Conservation (phyloP, 2,888 invertebrate genomes). For the Philopedon plagiatum region DNA sequence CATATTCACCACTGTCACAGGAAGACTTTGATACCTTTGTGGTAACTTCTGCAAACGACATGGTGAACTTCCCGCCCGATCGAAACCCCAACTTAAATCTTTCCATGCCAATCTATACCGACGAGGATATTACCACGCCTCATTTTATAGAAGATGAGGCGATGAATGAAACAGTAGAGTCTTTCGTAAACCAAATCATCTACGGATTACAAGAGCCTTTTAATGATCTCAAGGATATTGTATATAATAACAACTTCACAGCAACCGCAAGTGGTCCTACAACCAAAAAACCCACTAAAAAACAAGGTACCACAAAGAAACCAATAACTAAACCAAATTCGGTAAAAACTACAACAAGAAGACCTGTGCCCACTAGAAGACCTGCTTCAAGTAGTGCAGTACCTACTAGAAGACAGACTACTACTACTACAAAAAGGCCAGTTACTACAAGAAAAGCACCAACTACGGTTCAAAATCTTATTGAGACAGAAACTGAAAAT, state of each 20-base stretch:
- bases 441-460: conserved; percentile 69
- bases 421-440: conserved; percentile 63
- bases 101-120: conserved; percentile 73
- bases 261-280: conserved; percentile 60
- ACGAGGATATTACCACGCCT: conserved; percentile 82
- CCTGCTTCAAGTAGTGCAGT: conserved; percentile 58
- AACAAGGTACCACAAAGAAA: conserved; percentile 60
- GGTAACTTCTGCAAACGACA: conserved; percentile 75
- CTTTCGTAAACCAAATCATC: conserved; percentile 87
- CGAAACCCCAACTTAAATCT: conserved; percentile 86
- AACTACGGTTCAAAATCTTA: conserved; percentile 67
- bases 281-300: conserved; percentile 64
- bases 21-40: conserved; percentile 67
- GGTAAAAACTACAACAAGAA: conserved; percentile 59
- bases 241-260: conserved; percentile 69
- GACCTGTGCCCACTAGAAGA: conserved; percentile 60
- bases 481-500: conserved; percentile 60
- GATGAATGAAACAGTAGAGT: conserved; percentile 84
- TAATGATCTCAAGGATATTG: conserved; percentile 83
- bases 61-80: conserved; percentile 86
- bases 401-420: conserved; percentile 65
- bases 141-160: conserved; percentile 83
- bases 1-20: conserved; percentile 50
- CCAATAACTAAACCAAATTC: conserved; percentile 53
- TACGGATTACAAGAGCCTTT: conserved; percentile 88